Evolutionary conservation across 2,888 invertebrate species (phyloP).

Genomic region (Meghimatium bilineatum): DNA sequence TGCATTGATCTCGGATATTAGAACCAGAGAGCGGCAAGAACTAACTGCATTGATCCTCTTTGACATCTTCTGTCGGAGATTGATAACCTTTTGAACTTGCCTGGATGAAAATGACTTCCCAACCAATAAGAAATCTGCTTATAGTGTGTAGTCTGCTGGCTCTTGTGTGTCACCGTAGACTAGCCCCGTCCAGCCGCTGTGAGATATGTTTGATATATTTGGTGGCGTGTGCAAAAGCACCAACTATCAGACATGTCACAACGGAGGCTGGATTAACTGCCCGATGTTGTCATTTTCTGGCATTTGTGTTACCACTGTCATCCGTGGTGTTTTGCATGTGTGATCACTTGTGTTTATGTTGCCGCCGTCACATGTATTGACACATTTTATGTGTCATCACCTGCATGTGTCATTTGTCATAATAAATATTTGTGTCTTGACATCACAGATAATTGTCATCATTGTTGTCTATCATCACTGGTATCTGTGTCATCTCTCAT

Average conservation of each 20-base stretch:
- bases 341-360: conserved; percentile 28
- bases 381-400: background rate
- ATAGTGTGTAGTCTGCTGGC: conserved; percentile 42
- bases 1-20: no score
- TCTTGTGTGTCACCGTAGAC: conserved; percentile 37
- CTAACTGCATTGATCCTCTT: no score
- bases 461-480: no score
- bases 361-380: background rate
- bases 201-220: conserved; percentile 99
- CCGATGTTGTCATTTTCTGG: background rate
- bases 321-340: conserved; percentile 3
- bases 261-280: conserved; percentile 52
- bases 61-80: no score
- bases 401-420: no score
- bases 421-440: no score
- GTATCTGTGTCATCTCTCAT: no score
- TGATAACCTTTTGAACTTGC: no score
- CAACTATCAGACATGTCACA: conserved; percentile 99
- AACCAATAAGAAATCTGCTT: no score
- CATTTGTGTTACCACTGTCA: background rate
- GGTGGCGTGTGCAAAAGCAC: conserved; percentile 92
- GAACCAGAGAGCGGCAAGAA: no score
- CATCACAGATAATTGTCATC: no score
- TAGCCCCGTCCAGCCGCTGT: conserved; percentile 79
- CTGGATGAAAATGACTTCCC: no score